Evolutionary conservation across 1,140 invertebrate species (phyloP).

Genomic region (Macrocentrus cingulum): DNA sequence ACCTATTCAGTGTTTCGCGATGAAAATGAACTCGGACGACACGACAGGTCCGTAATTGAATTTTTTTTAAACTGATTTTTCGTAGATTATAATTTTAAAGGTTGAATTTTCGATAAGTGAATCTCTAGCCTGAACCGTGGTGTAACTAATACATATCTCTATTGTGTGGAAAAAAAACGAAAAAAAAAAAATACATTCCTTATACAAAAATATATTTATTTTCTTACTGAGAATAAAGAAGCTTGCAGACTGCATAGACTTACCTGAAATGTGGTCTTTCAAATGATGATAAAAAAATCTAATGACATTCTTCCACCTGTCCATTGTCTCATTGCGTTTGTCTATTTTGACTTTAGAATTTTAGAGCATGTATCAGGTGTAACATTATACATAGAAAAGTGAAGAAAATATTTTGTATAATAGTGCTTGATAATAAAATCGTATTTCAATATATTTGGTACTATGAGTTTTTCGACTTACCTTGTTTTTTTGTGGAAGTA

Average conservation of each 20-base stretch:
- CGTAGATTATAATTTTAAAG: background rate
- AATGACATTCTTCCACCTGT: no score
- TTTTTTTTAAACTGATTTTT: background rate
- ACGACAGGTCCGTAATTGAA: constrained; percentile 23
- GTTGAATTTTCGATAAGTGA: background rate
- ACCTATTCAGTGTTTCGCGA: constrained; percentile 37
- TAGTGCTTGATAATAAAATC: constrained; percentile 17
- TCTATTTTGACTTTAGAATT: constrained; percentile 1
- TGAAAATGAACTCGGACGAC: constrained; percentile 33
- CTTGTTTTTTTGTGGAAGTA: no score
- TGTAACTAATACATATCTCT: constrained; percentile 11
- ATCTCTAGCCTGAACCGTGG: background rate
- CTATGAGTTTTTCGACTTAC: no score
- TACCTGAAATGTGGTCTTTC: background rate
- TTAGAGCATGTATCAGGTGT: constrained; percentile 3
- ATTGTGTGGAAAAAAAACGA: constrained; percentile 4
- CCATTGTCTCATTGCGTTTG: no score
- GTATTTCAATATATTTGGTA: no score
- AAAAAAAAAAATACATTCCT: constrained; percentile 13
- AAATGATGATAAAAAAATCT: background rate
- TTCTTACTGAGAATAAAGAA: constrained; percentile 14
- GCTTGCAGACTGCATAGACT: background rate
- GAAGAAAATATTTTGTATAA: constrained; percentile 16
- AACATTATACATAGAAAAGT: constrained; percentile 11
- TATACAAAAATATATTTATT: constrained; percentile 1